Base-by-base conservation (phyloP, 2,888 invertebrate genomes). In the Rhamnusium bicolor region DNA sequence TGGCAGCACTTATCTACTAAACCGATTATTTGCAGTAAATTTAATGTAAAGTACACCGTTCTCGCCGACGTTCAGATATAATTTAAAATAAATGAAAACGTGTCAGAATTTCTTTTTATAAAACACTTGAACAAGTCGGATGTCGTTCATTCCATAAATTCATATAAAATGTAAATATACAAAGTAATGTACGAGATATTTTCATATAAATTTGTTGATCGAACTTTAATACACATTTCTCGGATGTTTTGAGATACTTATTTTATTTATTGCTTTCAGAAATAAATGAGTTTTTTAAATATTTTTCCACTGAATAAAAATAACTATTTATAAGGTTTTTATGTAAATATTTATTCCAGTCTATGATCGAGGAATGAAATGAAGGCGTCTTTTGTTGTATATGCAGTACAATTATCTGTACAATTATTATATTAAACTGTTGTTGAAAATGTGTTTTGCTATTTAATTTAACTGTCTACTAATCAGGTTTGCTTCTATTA, bases 1-100 rank as follows among this genome's bases (percentile, higher is more conserved):
- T 78, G 71, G 72, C 68, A 71, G 71, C 74, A 73, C 73, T 78
- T 74, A 78, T 72, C 74, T 47, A 54, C 69, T 72, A 72, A 76
- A 74, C 63, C 69, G 75, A 76, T 78, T 78, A 78, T 72, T 78
- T 74, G 74, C 69, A 27, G 72, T 16, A 61, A 58, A 65, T 73
- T 73, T 70, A 70, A 77, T 71, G 70, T 72, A 74, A 72, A 74
- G 69, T 71, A 74, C 32, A 72, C 72, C 21, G 66, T 49, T 72
- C 67, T 58, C 70, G 72, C 46, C 67, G 71, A 62, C 74, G 66
- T 49, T 27, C 51, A 24, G 19, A 27, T 72, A 46, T 68, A 70
- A 75, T 70, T 72, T 56, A 53, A 70, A 63, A 47, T 72, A 72
- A 70, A 75, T 72, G 72, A 69, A 54, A 61, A 69, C 14, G 63